These are phyloP conservation scores for Pollachius pollachius DNA, from an alignment of 2,113 vertebrate species.

Conservation along the genomic window DNA sequence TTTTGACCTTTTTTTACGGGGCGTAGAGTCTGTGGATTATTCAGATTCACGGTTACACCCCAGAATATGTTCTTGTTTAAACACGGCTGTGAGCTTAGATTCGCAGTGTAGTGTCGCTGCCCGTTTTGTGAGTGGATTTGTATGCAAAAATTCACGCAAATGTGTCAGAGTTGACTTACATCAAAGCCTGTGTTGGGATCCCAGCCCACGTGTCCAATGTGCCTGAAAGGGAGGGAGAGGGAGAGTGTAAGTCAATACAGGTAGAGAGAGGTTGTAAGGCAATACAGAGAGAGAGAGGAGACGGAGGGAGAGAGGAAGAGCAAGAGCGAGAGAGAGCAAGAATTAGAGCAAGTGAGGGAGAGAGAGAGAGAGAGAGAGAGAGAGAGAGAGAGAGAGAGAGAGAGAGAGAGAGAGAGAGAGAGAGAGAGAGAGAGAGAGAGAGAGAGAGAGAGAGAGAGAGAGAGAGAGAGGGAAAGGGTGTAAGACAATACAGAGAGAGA, in stretches of 20 bases:
- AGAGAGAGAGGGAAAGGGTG: no score
- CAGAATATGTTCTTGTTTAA: slow-evolving; percentile 60
- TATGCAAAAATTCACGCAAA: no score
- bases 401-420: background rate
- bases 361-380: no score
- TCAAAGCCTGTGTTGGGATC: slow-evolving; percentile 99
- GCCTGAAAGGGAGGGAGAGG: slow-evolving; percentile 66
- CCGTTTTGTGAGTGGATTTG: background rate
- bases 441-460: background rate
- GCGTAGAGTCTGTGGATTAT: slow-evolving; percentile 56
- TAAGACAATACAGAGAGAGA: no score
- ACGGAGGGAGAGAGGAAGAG: no score
- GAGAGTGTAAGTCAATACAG: no score
- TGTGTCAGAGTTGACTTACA: slow-evolving; percentile 76
- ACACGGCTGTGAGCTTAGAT: slow-evolving; percentile 8
- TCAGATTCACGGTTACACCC: slow-evolving; percentile 30
- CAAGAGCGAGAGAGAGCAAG: no score
- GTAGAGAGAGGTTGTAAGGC: no score
- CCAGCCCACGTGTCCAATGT: slow-evolving; percentile 97
- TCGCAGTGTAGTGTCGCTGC: background rate
- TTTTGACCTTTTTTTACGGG: slow-evolving; percentile 35
- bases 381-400: no score
- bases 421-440: background rate
- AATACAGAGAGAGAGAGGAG: no score
- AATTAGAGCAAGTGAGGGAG: no score